Evolutionary conservation across 2,888 invertebrate genomes (phyloP), one percentile per base, ranked within the genome.

Genomic region (Prosopocoilus inquinatus): DNA sequence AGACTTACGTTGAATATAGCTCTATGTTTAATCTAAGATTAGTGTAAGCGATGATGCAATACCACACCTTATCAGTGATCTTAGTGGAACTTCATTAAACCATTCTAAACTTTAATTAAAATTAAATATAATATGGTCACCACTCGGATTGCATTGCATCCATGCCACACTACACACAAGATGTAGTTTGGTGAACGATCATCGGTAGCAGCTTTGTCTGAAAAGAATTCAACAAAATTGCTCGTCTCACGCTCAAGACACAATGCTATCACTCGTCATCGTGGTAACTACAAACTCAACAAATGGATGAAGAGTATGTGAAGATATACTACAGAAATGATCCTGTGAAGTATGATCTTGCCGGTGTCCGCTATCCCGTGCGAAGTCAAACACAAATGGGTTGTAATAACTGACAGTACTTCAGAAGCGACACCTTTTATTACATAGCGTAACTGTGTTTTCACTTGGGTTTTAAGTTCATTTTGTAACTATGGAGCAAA

Each of bases 321-420:
- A 81, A 83, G 81, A 82, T 81, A 76, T 78, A 83, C 84, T 84
- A 82, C 83, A 84, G 83, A 84, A 84, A 82, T 83, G 82, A 84
- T 83, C 84, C 84, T 82, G 82, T 81, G 81, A 83, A 84, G 83
- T 74, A 73, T 73, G 72, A 73, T 73, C 73, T 73, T 73, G 60
- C 11, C 49, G 46, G 9, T 38, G 5, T 4, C 7, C 20, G 20
- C 7, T 4, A 5, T 1, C 5, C 7, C 3, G 3, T 28, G 20
- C 20, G 5, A 28, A 3, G 20, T 28, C 5, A 28, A 3, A 4
- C 3, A 5, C 7, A 28, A 28, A 28, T 28, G 20, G 1, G 20
- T 28, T 28, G 20, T 28, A 28, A 28, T 28, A 28, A 3, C 1
- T 28, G 3, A 16, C 16, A 28, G 20, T 4, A 5, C 20, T 5